Base-by-base conservation (phyloP, 2,888 invertebrate species). In the Agriopis marginaria region DNA sequence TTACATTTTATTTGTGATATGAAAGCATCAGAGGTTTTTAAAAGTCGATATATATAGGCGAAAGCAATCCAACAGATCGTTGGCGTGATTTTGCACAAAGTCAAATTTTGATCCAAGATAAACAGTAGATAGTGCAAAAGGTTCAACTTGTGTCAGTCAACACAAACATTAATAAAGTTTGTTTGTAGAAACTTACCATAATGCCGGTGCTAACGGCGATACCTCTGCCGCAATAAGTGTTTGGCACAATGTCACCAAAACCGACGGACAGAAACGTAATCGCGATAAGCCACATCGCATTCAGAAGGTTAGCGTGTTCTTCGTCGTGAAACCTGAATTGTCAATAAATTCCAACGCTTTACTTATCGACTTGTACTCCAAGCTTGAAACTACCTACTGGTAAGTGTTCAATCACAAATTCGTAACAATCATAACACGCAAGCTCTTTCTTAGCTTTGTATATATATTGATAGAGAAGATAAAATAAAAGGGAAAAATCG, bases 281-380 rank as follows among this genome's bases (percentile, higher is more conserved):
- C 89, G 99, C 99, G 94, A 99, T 99, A 95, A 99, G 97, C 99
- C 99, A 99, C 98, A 99, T 99, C 87, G 99, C 98, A 96, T 99
- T 99, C 93, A 99, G 96, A 90, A 99, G 97, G 95, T 99, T 99
- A 92, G 98, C 99, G 95, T 99, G 99, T 95, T 99, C 98, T 95
- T 98, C 98, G 90, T 99, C 99, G 95, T 99, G 99, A 96, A 98
- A 98, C 96, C 99, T 99, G 91, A 90, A 94, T 92, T 79, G 89
- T 90, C 84, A 93, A 93, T 91, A 93, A 92, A 92, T 91, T 86
- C 86, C 85, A 89, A 83, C 86, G 85, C 84, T 91, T 90, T 88
- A 91, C 89, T 87, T 72, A 85, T 81, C 81, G 79, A 80, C 80
- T 79, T 82, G 79, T 79, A 82, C 74, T 71, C 79, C 71, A 76